Conservation (phyloP, 2,797 vertebrate genomes). For the Botia kubotai region DNA sequence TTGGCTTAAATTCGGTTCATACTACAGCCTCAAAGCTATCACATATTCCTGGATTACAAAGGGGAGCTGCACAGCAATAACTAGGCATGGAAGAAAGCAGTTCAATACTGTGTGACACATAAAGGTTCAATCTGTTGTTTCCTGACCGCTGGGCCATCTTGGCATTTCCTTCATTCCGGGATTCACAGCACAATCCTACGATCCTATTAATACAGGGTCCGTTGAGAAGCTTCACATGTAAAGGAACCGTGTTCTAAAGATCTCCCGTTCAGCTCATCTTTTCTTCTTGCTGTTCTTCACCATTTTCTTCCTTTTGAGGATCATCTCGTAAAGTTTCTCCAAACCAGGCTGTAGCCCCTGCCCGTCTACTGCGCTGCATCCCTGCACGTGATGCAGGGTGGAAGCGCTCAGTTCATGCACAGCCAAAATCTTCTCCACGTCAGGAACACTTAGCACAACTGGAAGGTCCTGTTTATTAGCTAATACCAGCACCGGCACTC, state of each 20-base stretch:
- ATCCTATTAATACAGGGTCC: conserved; percentile 56
- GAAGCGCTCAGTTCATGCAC: conserved; percentile 82
- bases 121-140: conserved; percentile 71
- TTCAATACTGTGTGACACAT: conserved; percentile 70
- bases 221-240: conserved; percentile 58
- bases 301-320: conserved; percentile 86
- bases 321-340: conserved; percentile 91
- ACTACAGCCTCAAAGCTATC: conserved; percentile 61
- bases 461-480: conserved; percentile 91
- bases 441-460: conserved; percentile 73
- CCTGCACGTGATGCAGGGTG: conserved; percentile 84
- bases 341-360: conserved; percentile 85
- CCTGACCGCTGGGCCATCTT: conserved; percentile 65
- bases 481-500: conserved; percentile 85
- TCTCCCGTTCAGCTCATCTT: conserved; percentile 74
- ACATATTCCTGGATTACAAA: conserved; percentile 58
- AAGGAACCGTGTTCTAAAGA: conserved; percentile 59
- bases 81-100: conserved; percentile 61
- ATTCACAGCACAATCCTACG: conserved; percentile 66
- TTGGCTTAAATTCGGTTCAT: conserved; percentile 55
- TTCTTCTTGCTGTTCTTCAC: conserved; percentile 80
- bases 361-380: conserved; percentile 88
- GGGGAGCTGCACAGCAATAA: conserved; percentile 61
- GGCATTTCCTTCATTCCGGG: conserved; percentile 62
- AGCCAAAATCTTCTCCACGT: conserved; percentile 86